Evolutionary conservation across 2,113 vertebrate genomes (phyloP).

Genomic region (Plecotus auritus): DNA sequence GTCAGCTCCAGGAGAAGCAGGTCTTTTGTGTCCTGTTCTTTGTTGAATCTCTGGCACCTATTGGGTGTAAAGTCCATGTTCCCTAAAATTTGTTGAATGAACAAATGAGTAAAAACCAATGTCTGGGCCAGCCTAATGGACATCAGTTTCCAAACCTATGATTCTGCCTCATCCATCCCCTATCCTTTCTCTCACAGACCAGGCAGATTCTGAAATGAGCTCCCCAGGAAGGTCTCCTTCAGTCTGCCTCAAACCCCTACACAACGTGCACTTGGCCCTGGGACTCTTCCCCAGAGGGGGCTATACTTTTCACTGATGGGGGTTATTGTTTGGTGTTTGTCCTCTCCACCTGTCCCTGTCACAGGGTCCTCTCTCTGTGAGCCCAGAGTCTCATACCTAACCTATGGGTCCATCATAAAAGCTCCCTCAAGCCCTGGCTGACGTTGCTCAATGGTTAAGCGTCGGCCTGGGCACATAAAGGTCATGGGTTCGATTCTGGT

Average conservation of each 20-base stretch:
- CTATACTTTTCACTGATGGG: not conserved
- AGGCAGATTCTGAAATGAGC: not conserved
- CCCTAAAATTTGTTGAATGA: not conserved
- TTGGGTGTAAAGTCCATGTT: rapidly evolving
- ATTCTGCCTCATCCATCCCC: too few species aligned
- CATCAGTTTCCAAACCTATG: not conserved
- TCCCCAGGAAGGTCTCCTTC: not conserved
- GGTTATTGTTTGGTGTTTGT: not conserved
- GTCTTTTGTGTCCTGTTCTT: not conserved
- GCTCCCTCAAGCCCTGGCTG: not conserved
- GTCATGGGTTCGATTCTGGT: too few species aligned
- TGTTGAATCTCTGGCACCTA: not conserved
- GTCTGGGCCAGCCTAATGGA: not conserved
- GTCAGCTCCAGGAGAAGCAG: not conserved
- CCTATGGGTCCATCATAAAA: not conserved
- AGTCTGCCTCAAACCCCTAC: not conserved
- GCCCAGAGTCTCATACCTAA: not conserved
- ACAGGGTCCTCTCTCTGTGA: not conserved
- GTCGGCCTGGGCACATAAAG: too few species aligned
- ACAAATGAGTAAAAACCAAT: not conserved
- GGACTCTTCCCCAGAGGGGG: not conserved
- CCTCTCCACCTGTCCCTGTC: not conserved
- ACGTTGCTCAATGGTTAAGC: too few species aligned
- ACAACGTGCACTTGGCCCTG: rapidly evolving
- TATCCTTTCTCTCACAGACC: not conserved